Evolutionary conservation across 1,140 invertebrate species (phyloP), one percentile per base, ranked within the genome.

Genomic region (Tyrophagus putrescentiae): DNA sequence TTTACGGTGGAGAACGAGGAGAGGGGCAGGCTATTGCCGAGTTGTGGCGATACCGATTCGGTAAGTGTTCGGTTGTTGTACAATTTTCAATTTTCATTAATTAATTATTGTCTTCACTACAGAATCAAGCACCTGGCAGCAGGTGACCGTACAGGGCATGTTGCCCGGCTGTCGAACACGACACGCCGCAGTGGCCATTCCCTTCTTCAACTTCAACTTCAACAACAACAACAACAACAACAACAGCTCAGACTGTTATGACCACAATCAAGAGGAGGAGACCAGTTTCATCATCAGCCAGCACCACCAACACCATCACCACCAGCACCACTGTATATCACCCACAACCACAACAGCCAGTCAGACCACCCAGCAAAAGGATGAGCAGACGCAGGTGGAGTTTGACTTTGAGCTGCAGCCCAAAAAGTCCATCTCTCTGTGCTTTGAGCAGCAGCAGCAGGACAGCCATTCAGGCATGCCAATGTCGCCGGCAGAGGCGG

Each of bases 31-130:
- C 82, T 7, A 80, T 78, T 18, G 84, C 85, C 70, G 85, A 89
- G 66, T 72, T 91, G 1, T 91, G 87, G 87, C 79, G 83, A 70
- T 89, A 86, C 75, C 84, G 85, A 72, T 88, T 88, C 70, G 81
- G 84, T 87, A 77, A 72, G 71, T 70, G 25, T 16, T n/a, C 1
- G 4, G 27, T 31, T 13, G 11, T 13, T 39, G 21, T 13, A 13
- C 13, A 39, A 34, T 21, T n/a, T n/a, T 29, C 16, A 21, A 7
- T 60, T 52, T 23, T 65, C 23, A 57, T 16, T 57, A 28, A 42
- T 62, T 31, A 31, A 25, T 29, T 29, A 16, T 32, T 33, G 31
- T 42, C 25, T 65, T 39, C 59, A 7, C 9, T 36, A 34, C 18
- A 36, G 60, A 81, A 79, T 1, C 83, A 86, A 70, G 78, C n/a